phyloP scores from a whole-genome alignment of 2,797 vertebrate species.

The Tinamus major region DNA sequence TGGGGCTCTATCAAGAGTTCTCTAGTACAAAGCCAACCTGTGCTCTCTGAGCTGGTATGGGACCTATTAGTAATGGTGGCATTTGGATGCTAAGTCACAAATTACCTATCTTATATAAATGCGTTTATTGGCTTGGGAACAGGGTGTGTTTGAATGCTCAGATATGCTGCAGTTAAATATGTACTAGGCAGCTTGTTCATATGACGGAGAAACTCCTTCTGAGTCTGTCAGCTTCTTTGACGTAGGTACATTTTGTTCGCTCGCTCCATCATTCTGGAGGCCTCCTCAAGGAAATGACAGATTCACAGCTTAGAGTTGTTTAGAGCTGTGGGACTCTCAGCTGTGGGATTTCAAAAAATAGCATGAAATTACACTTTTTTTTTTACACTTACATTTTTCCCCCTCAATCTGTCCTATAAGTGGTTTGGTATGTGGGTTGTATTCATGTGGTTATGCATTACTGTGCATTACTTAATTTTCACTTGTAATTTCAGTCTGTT shows the following conservation, averaged over 20 bases:
- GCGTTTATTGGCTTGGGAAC: neutral
- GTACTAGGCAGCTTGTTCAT: neutral
- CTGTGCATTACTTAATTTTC: neutral
- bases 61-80: accelerated
- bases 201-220: neutral
- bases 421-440: neutral
- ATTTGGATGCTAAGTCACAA: neutral
- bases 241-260: neutral
- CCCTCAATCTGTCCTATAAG: neutral
- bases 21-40: neutral
- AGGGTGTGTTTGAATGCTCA: neutral
- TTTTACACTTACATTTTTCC: too few species aligned
- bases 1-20: neutral
- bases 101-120: neutral
- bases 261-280: neutral
- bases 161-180: neutral
- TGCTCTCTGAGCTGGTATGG: neutral
- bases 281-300: neutral
- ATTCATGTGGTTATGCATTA: neutral
- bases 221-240: neutral
- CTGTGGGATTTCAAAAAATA: neutral
- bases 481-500: neutral
- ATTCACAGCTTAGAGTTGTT: neutral
- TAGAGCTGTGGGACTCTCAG: neutral
- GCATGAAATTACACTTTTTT: neutral